A percentile compares a stretch with the other conserved stretches of the same genome.
These are phyloP conservation scores for Neoitamus cyanurus DNA, from an alignment of 2,888 invertebrate genomes.

Conservation along the genomic window DNA sequence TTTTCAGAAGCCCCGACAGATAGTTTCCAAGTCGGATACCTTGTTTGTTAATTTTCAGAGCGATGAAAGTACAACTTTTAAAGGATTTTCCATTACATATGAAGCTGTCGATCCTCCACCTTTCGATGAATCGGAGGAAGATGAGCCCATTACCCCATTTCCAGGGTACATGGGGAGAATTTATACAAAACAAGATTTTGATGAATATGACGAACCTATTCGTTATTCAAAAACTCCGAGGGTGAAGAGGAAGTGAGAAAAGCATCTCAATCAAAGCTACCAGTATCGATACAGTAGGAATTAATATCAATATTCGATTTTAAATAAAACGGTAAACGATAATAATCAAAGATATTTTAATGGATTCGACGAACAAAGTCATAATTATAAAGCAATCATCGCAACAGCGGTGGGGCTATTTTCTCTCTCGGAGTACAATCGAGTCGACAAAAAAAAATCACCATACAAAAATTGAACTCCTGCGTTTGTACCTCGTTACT, in stretches of 20 bases:
- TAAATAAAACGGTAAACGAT: too few relatives aligned
- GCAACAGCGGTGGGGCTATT: too few relatives aligned
- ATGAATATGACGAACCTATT: conserved; percentile 47
- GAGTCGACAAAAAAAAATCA: too few relatives aligned
- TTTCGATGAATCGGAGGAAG: conserved; percentile 63
- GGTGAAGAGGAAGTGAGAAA: not conserved
- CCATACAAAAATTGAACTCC: too few relatives aligned
- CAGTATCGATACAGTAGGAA: not conserved
- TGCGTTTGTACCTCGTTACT: too few relatives aligned
- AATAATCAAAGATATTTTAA: too few relatives aligned
- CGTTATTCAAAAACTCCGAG: not conserved
- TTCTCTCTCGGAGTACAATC: too few relatives aligned
- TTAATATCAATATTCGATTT: too few relatives aligned
- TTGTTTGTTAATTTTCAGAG: conserved; percentile 88
- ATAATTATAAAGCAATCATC: too few relatives aligned
- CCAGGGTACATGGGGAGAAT: conserved; percentile 65
- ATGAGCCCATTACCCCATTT: conserved; percentile 62
- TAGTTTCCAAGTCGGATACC: conserved; percentile 89
- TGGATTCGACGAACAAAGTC: too few relatives aligned
- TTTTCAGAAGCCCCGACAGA: conserved; percentile 84
- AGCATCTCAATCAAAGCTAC: not conserved
- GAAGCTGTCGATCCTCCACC: conserved; percentile 74
- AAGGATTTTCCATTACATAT: conserved; percentile 93
- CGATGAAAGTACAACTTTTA: conserved; percentile 89
- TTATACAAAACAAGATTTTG: conserved; percentile 51